Evolutionary conservation across 2,888 invertebrate species (phyloP).

Genomic region (Eupithecia subumbrata): DNA sequence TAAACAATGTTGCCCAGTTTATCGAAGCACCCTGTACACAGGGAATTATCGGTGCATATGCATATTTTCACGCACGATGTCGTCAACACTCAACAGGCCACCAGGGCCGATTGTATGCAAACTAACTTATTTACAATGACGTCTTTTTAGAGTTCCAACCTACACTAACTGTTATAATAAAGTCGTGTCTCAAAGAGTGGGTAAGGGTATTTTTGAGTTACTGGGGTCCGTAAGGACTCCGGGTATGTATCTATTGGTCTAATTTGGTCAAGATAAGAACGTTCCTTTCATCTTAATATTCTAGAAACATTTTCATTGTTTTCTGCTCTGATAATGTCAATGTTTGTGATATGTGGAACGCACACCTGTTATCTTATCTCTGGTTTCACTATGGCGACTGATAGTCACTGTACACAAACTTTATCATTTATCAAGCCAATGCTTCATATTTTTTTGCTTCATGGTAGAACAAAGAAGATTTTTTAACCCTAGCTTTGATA

Average conservation of each 20-base stretch:
- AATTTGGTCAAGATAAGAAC: not conserved
- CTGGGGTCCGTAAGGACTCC: not conserved
- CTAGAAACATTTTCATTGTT: constrained; percentile 27
- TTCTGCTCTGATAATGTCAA: constrained; percentile 23
- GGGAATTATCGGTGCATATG: constrained; percentile 45
- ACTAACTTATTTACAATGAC: constrained; percentile 49
- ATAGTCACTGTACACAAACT: constrained; percentile 32
- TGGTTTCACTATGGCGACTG: constrained; percentile 44
- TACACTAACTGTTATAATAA: not conserved
- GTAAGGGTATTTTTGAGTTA: not conserved
- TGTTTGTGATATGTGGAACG: constrained; percentile 29
- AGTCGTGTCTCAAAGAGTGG: not conserved
- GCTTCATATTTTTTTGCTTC: constrained; percentile 18
- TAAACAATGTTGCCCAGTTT: not conserved
- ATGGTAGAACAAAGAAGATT: not conserved
- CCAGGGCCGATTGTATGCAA: constrained; percentile 71
- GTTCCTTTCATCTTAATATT: constrained; percentile 10
- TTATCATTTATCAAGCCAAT: constrained; percentile 30
- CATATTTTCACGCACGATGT: constrained; percentile 69
- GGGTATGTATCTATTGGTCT: not conserved
- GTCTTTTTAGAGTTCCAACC: constrained; percentile 12
- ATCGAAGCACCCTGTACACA: constrained; percentile 6
- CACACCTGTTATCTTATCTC: constrained; percentile 54
- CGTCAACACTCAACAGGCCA: constrained; percentile 45
- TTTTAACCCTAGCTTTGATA: not conserved